A percentile compares a stretch with the other conserved stretches of the same genome.
Evolutionary conservation across 2,888 invertebrate genomes (phyloP).

Genomic region (Drosophila setosimentum): DNA sequence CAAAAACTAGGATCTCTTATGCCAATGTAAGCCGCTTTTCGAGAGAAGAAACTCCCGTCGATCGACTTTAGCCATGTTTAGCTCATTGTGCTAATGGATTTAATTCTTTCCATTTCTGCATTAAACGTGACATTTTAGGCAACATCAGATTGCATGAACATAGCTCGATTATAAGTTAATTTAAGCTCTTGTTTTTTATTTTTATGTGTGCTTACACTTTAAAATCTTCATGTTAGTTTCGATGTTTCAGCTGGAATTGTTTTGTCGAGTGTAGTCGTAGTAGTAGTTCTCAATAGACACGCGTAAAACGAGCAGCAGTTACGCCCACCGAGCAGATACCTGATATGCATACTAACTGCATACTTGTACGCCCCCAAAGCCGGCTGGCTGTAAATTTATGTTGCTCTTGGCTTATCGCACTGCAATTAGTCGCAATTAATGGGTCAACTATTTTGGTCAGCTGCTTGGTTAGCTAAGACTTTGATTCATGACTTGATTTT

Average conservation of each 20-base stretch:
- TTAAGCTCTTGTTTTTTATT: not conserved
- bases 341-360: conserved; percentile 14
- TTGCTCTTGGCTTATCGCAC: conserved; percentile 30
- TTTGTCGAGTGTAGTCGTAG: not conserved
- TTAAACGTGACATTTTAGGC: not conserved
- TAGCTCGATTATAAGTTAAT: not conserved
- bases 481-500: conserved; percentile 16
- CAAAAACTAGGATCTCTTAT: not conserved
- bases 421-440: conserved; percentile 61
- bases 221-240: not conserved
- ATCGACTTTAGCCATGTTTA: not conserved
- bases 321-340: conserved; percentile 33
- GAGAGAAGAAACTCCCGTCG: not conserved
- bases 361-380: conserved; percentile 21
- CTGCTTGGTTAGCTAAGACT: conserved; percentile 30
- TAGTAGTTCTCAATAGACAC: not conserved
- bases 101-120: fast-evolving
- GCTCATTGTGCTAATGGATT: not conserved
- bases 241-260: no score
- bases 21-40: fast-evolving
- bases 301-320: conserved; percentile 13
- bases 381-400: conserved; percentile 13
- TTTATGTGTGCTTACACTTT: not conserved
- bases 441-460: conserved; percentile 39
- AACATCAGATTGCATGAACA: no score